Base-by-base conservation (phyloP, 2,113 vertebrate species). In the Sphyrna mokarran region DNA sequence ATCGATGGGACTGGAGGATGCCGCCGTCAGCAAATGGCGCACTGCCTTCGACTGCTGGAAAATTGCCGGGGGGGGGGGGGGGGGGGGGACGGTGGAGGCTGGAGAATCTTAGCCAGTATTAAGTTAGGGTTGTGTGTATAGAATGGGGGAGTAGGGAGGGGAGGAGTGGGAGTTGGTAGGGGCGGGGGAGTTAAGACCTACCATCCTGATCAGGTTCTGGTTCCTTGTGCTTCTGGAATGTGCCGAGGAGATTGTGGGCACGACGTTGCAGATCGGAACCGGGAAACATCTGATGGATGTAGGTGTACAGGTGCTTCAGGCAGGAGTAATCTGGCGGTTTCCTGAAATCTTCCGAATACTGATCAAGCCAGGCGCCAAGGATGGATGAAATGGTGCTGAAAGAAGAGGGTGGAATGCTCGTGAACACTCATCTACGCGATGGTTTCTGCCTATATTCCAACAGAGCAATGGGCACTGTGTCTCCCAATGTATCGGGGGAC, bases 321-420 rank as follows among this genome's bases (percentile, higher is more conserved):
- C 98, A 99, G 96, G 98, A 33, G 0, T 98, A 99, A 96, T 98
- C 98, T 0, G 99, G 99, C 0, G 98, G 99, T 95, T 97, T 98
- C 96, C 98, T 98, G 98, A 99, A 99, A 96, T 99, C 99, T 97
- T 99, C 99, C 0, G 99, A 99, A 97, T 99, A 99, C 97, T 99
- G 99, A 97, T 99, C 99, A 97, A 99, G 96, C 99, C 99, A 99
- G 13, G 99, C 98, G 0, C 99, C 99, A 97, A 99, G 97, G 97
- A 99, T 99, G 96, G 99, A 99, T 0, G 99, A 99, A 96, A 99
- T 98, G 90, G 99, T 98, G 96, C 99, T 99, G 97, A 0, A 89
- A 68, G 54, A 40, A 26, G 93, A 68, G 37, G 0, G 0, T 43
- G 22, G 8, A 7, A 29, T 1, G 20, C 0, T 11, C 2, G 66